Evolutionary conservation across 1,140 invertebrate genomes (phyloP), one percentile per base, ranked within the genome.

Genomic region (Proales similis): DNA sequence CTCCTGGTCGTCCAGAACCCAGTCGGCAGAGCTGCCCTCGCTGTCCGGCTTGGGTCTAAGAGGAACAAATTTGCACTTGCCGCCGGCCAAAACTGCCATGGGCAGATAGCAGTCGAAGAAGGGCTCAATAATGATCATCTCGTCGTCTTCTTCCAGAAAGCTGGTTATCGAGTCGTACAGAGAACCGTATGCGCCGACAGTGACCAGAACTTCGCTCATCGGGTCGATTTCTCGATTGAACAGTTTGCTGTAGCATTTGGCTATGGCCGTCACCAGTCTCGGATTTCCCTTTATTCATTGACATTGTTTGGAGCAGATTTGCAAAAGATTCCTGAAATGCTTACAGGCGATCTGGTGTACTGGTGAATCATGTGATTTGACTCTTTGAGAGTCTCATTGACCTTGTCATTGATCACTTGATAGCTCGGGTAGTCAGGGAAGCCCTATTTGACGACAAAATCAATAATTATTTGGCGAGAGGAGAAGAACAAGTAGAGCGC

Each of bases 101-200:
- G 91, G 90, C 64, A 87, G 86, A 72, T 98, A 99, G 70, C 91
- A 96, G 73, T 98, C 94, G 73, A 93, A 98, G 74, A 87, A 97
- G 6, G 94, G 94, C 73, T 98, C 94, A 65, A 98, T 91, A 26
- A 99, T 90, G 64, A 96, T 92, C 61, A 79, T 90, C 74, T 97
- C 90, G 77, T 83, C 82, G 17, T 86, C 88, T 43, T 79, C 80
- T 67, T 85, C 84, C 6, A 92, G 82, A 69, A 89, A 83, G 20
- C 90, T 90, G 77, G 85, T 76, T 61, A 97, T 84, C 14, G 86
- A 77, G 65, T 83, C 85, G 65, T 71, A 76, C 42, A 80, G 69
- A 4, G 80, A 86, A 74, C 93, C 88, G 72, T 95, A 97, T 7
- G 93, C 94, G 33, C 94, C 94, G 60, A 79, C 77, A 0, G 89